These are phyloP conservation scores for Papilio elwesi DNA, from an alignment of 2,888 invertebrate genomes.

Conservation along the genomic window DNA sequence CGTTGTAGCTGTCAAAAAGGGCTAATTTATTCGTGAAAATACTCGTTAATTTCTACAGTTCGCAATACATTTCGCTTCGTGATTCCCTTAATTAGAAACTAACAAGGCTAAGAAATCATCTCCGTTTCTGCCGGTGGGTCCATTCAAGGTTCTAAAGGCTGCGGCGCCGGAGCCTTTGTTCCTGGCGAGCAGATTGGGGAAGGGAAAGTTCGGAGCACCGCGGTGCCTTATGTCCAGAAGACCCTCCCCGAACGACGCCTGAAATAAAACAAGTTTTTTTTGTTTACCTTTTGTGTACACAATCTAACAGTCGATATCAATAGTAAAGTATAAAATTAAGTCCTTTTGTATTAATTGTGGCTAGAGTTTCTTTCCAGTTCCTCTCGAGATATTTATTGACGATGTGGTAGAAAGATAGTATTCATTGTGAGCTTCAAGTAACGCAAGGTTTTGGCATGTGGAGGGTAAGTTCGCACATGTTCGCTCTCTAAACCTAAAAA, in stretches of 20 bases:
- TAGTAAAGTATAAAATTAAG: no score
- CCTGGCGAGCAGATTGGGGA: constrained; percentile 62
- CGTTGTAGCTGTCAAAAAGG: no score
- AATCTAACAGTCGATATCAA: not conserved
- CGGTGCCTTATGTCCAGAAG: constrained; percentile 71
- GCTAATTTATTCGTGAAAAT: no score
- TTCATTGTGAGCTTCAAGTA: no score
- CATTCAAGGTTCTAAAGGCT: constrained; percentile 59
- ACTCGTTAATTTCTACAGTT: not conserved
- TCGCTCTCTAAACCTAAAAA: no score
- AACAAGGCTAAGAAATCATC: constrained; percentile 71
- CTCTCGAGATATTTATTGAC: no score
- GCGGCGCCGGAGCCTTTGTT: constrained; percentile 66
- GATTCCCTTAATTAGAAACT: constrained; percentile 60
- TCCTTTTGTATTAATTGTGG: no score
- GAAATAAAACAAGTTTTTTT: constrained; percentile 46
- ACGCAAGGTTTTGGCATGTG: no score
- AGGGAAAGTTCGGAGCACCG: constrained; percentile 71
- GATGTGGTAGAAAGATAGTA: no score
- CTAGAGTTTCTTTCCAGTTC: no score
- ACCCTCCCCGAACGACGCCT: constrained; percentile 70
- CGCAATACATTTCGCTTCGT: constrained; percentile 2
- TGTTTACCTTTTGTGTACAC: not conserved
- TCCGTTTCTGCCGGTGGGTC: constrained; percentile 53
- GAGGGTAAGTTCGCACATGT: no score